Evolutionary conservation across 1,140 invertebrate genomes (phyloP).

Genomic region (Ceratosolen fusciceps): DNA sequence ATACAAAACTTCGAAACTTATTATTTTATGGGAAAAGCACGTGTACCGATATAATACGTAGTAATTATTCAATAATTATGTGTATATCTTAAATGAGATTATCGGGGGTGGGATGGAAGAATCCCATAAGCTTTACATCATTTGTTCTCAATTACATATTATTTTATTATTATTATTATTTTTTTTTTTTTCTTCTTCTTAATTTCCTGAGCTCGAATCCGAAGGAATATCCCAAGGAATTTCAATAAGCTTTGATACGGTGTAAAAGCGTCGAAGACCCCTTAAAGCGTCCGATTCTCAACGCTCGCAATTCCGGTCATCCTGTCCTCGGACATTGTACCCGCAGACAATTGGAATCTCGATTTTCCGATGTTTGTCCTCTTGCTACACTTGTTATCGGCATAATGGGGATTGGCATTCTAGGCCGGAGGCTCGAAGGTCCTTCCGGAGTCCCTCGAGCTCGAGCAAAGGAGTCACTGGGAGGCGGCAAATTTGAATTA

Average conservation of each 20-base stretch:
- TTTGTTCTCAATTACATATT: neutral
- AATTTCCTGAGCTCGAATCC: neutral
- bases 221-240: neutral
- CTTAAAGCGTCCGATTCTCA: neutral
- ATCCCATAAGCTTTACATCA: too few species aligned
- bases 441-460: neutral
- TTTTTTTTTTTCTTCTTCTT: neutral
- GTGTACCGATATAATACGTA: too few species aligned
- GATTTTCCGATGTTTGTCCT: constrained; percentile 4
- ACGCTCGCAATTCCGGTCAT: constrained; percentile 5
- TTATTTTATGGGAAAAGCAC: too few species aligned
- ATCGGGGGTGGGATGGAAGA: too few species aligned
- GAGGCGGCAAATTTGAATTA: constrained; percentile 8
- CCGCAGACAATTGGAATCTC: neutral
- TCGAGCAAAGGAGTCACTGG: neutral
- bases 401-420: neutral
- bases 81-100: too few species aligned
- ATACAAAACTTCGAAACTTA: too few species aligned
- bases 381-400: constrained; percentile 15
- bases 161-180: neutral
- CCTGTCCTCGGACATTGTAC: neutral
- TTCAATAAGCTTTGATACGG: neutral
- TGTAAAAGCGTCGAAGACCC: neutral
- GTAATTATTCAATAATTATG: too few species aligned
- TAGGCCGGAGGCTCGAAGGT: neutral